These are phyloP conservation scores for silkworm (Bombyx mori) DNA, from an alignment of 1,140 invertebrate genomes.

Conservation along the genomic window ASM3026992v2 NC_085116.1:11337001-11337500, in stretches of 20 bases:
- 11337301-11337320: slow-evolving; percentile 47
- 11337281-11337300: slow-evolving; percentile 61
- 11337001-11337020: slow-evolving; percentile 28
- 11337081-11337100: slow-evolving; percentile 6
- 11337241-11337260: slow-evolving; percentile 48
- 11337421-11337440: slow-evolving; percentile 47
- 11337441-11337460: too few relatives aligned
- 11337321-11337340: slow-evolving; percentile 66
- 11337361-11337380: slow-evolving; percentile 66
- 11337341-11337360: slow-evolving; percentile 71
- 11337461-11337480: too few relatives aligned
- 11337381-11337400: slow-evolving; percentile 57
- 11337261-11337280: slow-evolving; percentile 55
- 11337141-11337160: slow-evolving; percentile 16
- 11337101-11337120: neutral
- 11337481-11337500: too few relatives aligned
- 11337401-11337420: slow-evolving; percentile 63
- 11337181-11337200: slow-evolving; percentile 28
- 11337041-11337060: too few relatives aligned
- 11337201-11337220: slow-evolving; percentile 42
- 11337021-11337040: slow-evolving; percentile 29
- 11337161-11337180: slow-evolving; percentile 30
- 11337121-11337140: slow-evolving; percentile 9
- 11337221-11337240: slow-evolving; percentile 53
- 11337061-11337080: slow-evolving; percentile 3